Percentiles rank a stretch among this genome's conserved stretches.
Conservation (phyloP, 2,113 vertebrate species). For the Neodon shergylaensis region DNA sequence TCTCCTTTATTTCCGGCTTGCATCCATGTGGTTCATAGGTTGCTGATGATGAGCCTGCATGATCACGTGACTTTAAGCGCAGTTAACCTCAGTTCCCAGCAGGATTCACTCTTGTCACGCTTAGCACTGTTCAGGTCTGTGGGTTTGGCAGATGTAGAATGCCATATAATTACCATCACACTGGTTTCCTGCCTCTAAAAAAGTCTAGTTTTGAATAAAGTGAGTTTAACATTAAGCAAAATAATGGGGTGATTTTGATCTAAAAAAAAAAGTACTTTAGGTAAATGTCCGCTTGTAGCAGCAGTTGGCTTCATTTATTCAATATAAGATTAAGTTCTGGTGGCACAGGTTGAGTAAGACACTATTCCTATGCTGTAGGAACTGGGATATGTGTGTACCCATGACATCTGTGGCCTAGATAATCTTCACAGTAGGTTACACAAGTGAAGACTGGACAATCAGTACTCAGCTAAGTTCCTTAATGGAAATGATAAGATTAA, state of each 20-base stretch:
- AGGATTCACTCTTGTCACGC: background rate
- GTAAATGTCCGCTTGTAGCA: background rate
- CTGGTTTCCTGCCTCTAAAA: background rate
- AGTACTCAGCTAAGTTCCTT: background rate
- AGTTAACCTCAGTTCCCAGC: background rate
- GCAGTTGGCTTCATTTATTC: background rate
- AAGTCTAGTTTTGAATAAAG: background rate
- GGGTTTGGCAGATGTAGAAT: constrained; percentile 14
- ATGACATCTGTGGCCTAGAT: background rate
- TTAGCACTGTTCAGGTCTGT: background rate
- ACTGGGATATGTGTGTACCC: background rate
- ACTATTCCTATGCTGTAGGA: background rate
- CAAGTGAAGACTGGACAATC: background rate
- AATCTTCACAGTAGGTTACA: background rate
- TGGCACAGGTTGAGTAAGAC: background rate
- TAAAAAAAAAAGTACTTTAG: background rate
- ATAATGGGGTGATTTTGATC: background rate
- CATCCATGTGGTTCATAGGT: background rate
- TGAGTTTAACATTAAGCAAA: constrained; percentile 3
- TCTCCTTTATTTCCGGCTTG: background rate
- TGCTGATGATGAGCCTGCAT: background rate
- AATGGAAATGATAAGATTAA: background rate
- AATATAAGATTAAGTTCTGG: background rate
- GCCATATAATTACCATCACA: background rate
- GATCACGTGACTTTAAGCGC: background rate